Conservation (phyloP, 1,140 invertebrate genomes). For the Planococcus citri region DNA sequence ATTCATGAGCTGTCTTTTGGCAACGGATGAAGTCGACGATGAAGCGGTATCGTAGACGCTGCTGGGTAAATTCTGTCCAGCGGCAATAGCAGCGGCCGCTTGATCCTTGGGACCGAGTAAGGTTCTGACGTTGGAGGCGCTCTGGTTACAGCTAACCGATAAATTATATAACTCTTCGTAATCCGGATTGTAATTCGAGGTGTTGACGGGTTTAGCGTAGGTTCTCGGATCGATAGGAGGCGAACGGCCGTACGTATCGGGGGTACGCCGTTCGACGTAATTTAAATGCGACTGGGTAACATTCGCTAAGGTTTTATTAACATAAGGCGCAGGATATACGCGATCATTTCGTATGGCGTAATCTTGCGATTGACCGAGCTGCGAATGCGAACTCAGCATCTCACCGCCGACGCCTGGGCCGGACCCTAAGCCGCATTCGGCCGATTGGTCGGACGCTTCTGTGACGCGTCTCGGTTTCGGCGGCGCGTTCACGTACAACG, state of each 20-base stretch:
- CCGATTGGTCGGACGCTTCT: neutral
- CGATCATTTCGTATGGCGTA: neutral
- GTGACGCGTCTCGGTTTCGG: constrained; percentile 62
- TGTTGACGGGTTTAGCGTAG: constrained; percentile 30
- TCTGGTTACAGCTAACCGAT: neutral
- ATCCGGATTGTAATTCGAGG: constrained; percentile 47
- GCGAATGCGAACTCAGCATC: constrained; percentile 21
- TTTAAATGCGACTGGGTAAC: constrained; percentile 26
- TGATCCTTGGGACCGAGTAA: neutral
- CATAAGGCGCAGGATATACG: neutral
- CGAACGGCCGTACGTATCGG: constrained; percentile 65
- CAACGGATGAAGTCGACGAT: too few species aligned
- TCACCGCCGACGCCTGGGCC: too few species aligned
- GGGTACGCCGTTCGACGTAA: constrained; percentile 53
- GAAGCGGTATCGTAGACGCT: too few species aligned
- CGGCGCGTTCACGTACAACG: constrained; percentile 76
- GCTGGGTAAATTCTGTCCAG: too few species aligned
- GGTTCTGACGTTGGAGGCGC: neutral
- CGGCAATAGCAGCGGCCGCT: neutral
- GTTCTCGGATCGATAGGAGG: constrained; percentile 35
- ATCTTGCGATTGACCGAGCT: constrained; percentile 30
- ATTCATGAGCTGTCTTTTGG: constrained; percentile 33
- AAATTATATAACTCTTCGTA: constrained; percentile 62
- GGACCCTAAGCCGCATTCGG: too few species aligned
- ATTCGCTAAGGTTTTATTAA: constrained; percentile 16